These are phyloP conservation scores for Parambassis ranga DNA, from an alignment of 2,797 vertebrate genomes.

Conservation along the genomic window DNA sequence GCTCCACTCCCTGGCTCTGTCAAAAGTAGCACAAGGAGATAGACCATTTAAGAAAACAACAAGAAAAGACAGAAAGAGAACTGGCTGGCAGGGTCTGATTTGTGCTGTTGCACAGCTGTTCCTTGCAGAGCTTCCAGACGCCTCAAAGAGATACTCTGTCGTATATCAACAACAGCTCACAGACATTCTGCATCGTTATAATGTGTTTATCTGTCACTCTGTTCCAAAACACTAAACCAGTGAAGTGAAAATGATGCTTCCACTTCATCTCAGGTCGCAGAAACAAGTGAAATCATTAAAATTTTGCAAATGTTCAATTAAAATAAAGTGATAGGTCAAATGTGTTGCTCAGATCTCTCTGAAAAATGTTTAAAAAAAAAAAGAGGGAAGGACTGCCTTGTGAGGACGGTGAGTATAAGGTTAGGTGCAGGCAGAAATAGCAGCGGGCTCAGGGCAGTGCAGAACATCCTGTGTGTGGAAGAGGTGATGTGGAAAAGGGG, in stretches of 20 bases:
- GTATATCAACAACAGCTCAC: constrained; percentile 30
- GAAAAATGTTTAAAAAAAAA: constrained; percentile 17
- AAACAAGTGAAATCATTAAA: background rate
- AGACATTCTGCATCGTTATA: constrained; percentile 15
- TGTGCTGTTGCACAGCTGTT: constrained; percentile 67
- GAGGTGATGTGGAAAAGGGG: constrained; percentile 54
- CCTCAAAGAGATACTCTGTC: constrained; percentile 53
- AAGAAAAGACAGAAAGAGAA: constrained; percentile 23
- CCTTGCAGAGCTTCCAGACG: constrained; percentile 38
- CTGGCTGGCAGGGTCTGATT: constrained; percentile 44
- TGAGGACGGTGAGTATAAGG: constrained; percentile 10
- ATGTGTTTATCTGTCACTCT: background rate
- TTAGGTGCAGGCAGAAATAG: constrained; percentile 47
- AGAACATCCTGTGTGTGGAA: constrained; percentile 22
- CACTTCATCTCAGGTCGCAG: background rate
- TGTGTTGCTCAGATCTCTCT: background rate
- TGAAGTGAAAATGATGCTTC: background rate
- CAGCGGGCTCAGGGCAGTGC: constrained; percentile 11
- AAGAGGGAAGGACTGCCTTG: background rate
- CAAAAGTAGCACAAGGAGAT: constrained; percentile 23
- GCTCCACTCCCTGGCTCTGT: constrained; percentile 28
- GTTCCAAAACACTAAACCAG: background rate
- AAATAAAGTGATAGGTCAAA: background rate
- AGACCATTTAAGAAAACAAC: constrained; percentile 30
- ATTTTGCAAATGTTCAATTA: background rate